Conservation (phyloP, 2,888 invertebrate genomes). For the Zygothrica quintamaculata region DNA sequence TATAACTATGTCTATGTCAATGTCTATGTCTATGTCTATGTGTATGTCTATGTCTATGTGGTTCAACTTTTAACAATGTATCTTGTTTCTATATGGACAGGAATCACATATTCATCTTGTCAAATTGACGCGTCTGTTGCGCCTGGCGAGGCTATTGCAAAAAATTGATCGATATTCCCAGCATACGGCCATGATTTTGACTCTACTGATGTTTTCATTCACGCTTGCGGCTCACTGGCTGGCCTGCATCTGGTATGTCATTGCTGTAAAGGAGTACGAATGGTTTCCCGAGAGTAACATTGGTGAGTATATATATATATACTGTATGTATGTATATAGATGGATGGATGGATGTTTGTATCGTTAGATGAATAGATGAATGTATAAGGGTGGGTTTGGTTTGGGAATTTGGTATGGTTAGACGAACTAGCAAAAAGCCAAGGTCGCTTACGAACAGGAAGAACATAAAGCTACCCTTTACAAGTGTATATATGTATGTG, state of each 20-base stretch:
- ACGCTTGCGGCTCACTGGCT: constrained; percentile 98
- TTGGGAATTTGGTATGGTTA: not conserved
- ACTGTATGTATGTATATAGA: constrained; percentile 29
- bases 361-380: not conserved
- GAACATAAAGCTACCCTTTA: constrained; percentile 3
- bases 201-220: constrained; percentile 96
- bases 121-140: constrained; percentile 94
- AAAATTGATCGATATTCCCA: constrained; percentile 99
- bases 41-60: constrained; percentile 3
- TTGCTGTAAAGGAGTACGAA: constrained; percentile 94
- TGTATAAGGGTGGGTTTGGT: not conserved
- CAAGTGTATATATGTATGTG: not conserved
- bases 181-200: constrained; percentile 96
- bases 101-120: constrained; percentile 95
- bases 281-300: constrained; percentile 87
- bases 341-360: not conserved
- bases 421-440: constrained; percentile 24
- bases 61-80: constrained; percentile 39
- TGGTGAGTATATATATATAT: constrained; percentile 87
- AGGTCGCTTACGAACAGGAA: constrained; percentile 33
- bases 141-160: constrained; percentile 95
- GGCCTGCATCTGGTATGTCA: constrained; percentile 98
- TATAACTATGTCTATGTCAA: too few relatives aligned
- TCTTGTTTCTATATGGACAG: constrained; percentile 83
- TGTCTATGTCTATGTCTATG: too few relatives aligned